Base-by-base conservation (phyloP, 1,140 invertebrate species). In the Octopus bimaculoides region DNA sequence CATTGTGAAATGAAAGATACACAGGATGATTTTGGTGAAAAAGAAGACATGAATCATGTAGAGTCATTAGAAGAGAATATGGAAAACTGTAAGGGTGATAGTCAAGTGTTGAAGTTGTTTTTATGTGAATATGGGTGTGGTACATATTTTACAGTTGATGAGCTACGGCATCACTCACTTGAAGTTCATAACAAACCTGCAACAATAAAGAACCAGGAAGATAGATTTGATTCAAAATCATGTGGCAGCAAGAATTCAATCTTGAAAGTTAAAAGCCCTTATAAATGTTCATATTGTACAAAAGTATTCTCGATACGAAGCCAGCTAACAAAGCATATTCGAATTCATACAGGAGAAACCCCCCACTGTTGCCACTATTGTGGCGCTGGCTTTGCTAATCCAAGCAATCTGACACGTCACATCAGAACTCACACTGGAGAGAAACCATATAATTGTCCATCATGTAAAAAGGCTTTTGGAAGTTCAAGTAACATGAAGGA, bases 311-410 rank as follows among this genome's bases (percentile, higher is more conserved):
- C 74, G 0, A 52, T 20, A 17, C 74, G 97, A 91, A 97, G 96
- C 81, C 96, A 97, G 80, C 92, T 99, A 85, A 97, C 98, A 92
- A 98, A 98, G 89, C 97, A 99, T 92, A 97, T 97, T 91, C 93
- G 97, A 86, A 97, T 95, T 90, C 97, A 98, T 92, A 98, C 96
- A 87, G 98, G 98, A 92, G 97, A 99, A 91, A 93, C 97, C 83
- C 98, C 98, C 61, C 99, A 76, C 82, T 91, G 89, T 79, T 92
- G 91, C 77, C 90, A 91, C 81, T 84, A 91, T 5, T 92, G 91
- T 84, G 83, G 89, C 1, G 91, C 91, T 81, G 85, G 88, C 52
- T 88, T 88, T 55, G 86, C 88, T 26, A 90, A 90, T 75, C 87
- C 88, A 10, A 89, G 89, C 73, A 90, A 92, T 80, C 86, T 92